These are phyloP conservation scores for Amiota communis DNA, from an alignment of 2,888 invertebrate species.

Conservation along the genomic window DNA sequence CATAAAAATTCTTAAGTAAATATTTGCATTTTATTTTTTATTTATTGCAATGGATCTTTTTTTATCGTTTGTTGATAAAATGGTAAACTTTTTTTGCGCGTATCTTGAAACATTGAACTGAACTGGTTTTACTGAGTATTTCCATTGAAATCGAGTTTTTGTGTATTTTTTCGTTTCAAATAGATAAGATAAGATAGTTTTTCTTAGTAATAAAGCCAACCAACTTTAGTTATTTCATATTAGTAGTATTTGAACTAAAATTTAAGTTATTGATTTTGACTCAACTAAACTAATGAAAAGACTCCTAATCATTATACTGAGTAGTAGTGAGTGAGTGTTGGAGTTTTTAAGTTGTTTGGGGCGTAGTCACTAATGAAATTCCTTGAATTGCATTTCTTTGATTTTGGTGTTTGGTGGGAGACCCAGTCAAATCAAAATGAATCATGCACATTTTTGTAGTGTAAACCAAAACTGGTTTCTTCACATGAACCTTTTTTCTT, in stretches of 20 bases:
- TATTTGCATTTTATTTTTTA: constrained; percentile 19
- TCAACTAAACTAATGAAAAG: not conserved
- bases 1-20: not conserved
- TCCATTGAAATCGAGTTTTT: not conserved
- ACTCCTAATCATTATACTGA: not conserved
- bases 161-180: not conserved
- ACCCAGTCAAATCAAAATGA: too few relatives aligned
- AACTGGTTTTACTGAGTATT: not conserved
- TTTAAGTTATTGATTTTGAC: too few relatives aligned
- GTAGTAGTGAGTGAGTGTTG: too few relatives aligned
- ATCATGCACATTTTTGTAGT: too few relatives aligned
- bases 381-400: too few relatives aligned
- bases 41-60: constrained; percentile 24
- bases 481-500: too few relatives aligned
- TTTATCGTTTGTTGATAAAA: constrained; percentile 46
- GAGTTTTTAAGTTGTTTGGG: too few relatives aligned
- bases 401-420: too few relatives aligned
- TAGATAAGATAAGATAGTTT: constrained; percentile 4
- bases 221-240: not conserved
- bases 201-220: not conserved
- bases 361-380: too few relatives aligned
- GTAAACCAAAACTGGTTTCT: too few relatives aligned
- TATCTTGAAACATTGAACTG: constrained; percentile 29
- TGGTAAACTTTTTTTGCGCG: constrained; percentile 30
- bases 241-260: not conserved